phyloP scores from a whole-genome alignment of 2,797 vertebrate species.

The Presbytis comata region DNA sequence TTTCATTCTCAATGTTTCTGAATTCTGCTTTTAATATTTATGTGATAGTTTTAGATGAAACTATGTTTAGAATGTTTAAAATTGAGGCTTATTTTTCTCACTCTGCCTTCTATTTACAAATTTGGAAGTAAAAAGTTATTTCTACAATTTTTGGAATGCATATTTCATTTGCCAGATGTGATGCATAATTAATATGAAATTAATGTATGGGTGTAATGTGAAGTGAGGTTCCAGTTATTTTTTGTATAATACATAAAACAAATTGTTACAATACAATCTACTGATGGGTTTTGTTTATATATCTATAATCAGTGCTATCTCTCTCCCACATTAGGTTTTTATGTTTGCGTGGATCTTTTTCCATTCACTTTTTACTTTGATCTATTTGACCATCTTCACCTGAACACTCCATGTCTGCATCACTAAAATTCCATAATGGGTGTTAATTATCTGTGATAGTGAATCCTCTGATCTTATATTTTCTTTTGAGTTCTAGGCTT shows the following conservation, averaged over 20 bases:
- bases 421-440: not conserved
- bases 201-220: not conserved
- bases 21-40: constrained; percentile 20
- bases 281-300: not conserved
- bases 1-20: not conserved
- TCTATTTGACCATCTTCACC: not conserved
- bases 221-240: not conserved
- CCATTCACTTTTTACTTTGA: not conserved
- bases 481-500: not conserved
- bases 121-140: not conserved
- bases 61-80: not conserved
- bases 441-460: not conserved
- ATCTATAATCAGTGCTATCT: not conserved
- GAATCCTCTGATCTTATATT: not conserved
- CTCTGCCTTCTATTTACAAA: not conserved
- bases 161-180: not conserved
- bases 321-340: not conserved
- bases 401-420: not conserved
- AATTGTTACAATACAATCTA: not conserved
- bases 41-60: not conserved
- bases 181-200: not conserved
- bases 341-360: not conserved
- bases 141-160: constrained; percentile 2
- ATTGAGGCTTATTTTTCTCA: not conserved
- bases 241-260: not conserved